phyloP scores from a whole-genome alignment of 2,113 vertebrate species.

The Phrynosoma blainvillii region DNA sequence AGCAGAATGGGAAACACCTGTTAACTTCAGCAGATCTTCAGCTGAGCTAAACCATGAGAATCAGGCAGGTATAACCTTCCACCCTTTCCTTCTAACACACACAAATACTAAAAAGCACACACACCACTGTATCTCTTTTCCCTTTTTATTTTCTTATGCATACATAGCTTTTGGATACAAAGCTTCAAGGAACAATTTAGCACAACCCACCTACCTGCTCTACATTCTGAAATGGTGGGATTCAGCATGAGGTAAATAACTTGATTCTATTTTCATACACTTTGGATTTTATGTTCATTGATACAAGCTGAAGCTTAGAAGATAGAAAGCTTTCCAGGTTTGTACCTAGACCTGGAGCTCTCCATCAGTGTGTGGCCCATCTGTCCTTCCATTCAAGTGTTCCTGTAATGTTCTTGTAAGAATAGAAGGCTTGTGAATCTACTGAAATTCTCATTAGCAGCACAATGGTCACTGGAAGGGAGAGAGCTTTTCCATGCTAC shows the following conservation, averaged over 20 bases:
- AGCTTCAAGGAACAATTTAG: too few relatives aligned
- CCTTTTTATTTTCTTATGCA: too few relatives aligned
- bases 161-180: too few relatives aligned
- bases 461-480: background rate
- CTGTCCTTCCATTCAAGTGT: background rate
- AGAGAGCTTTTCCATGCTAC: background rate
- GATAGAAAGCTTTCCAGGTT: background rate
- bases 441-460: too few relatives aligned
- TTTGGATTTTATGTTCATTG: background rate
- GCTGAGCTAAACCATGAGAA: background rate
- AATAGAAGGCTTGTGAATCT: background rate
- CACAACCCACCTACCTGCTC: background rate
- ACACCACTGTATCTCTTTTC: too few relatives aligned
- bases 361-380: background rate
- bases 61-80: too few relatives aligned
- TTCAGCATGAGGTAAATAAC: background rate
- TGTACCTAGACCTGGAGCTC: background rate
- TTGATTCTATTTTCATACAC: background rate
- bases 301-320: background rate
- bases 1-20: background rate
- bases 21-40: background rate
- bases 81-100: too few relatives aligned
- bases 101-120: too few relatives aligned
- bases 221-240: background rate
- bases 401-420: too few relatives aligned